These are phyloP conservation scores for Zaprionus lachaisei DNA, from an alignment of 1,140 invertebrate genomes.

Conservation along the genomic window DNA sequence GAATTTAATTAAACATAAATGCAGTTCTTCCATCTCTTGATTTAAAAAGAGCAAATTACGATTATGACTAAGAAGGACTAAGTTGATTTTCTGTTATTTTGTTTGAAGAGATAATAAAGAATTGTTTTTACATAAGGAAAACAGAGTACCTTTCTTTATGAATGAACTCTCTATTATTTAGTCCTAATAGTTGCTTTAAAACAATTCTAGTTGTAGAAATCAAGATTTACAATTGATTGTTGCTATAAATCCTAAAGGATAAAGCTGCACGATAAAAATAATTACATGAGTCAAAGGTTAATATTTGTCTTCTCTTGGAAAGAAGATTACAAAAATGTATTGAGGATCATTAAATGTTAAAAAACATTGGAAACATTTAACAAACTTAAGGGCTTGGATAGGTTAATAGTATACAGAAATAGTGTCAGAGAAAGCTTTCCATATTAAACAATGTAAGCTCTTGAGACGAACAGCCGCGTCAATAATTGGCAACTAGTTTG, in stretches of 20 bases:
- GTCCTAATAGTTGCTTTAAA: no score
- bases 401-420: background rate
- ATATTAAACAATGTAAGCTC: conserved; percentile 22
- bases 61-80: background rate
- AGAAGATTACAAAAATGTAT: background rate
- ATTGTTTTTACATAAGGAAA: no score
- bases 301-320: background rate
- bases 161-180: no score
- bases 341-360: background rate
- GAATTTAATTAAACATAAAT: conserved; percentile 1
- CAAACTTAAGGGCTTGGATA: background rate
- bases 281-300: no score
- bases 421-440: conserved; percentile 30
- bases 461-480: conserved; percentile 1
- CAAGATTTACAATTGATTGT: no score
- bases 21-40: background rate
- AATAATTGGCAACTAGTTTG: conserved; percentile 46
- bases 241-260: no score
- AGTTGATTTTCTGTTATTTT: background rate
- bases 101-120: background rate
- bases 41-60: background rate
- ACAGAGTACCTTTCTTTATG: no score
- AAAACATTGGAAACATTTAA: background rate
- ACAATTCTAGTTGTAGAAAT: no score
- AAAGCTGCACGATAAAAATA: no score